These are phyloP conservation scores for Varanus salvator DNA, from an alignment of 2,113 vertebrate species.

Conservation along the genomic window DNA sequence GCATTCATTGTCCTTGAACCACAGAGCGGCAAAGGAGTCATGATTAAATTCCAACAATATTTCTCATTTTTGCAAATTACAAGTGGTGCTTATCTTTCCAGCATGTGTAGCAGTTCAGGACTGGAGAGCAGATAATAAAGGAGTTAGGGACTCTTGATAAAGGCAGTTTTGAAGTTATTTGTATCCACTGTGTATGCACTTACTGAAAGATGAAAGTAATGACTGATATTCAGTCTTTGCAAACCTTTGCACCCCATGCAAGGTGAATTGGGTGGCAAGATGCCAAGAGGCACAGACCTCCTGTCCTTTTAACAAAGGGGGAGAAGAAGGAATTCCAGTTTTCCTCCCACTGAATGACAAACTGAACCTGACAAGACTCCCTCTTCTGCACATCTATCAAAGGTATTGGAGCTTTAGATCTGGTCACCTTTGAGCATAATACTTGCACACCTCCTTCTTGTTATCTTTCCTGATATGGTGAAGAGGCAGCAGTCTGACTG, in stretches of 20 bases:
- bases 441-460: too few species aligned
- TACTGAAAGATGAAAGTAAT: slow-evolving; percentile 44
- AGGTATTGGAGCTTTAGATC: neutral
- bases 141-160: slow-evolving; percentile 11
- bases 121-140: neutral
- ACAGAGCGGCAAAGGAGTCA: neutral
- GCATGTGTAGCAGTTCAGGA: neutral
- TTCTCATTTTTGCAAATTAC: slow-evolving; percentile 31
- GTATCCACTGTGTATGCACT: neutral
- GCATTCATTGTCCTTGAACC: slow-evolving; percentile 4
- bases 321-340: neutral
- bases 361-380: neutral
- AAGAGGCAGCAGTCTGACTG: too few species aligned
- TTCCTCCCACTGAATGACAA: neutral
- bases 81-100: fast-evolving
- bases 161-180: slow-evolving; percentile 34
- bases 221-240: neutral
- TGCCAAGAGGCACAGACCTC: neutral
- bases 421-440: neutral
- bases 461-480: too few species aligned
- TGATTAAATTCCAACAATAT: neutral
- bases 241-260: neutral
- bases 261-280: neutral
- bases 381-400: neutral
- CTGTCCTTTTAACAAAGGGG: neutral